phyloP scores from a whole-genome alignment of 2,797 vertebrate species.

The Stomatorhinus walkeri region DNA sequence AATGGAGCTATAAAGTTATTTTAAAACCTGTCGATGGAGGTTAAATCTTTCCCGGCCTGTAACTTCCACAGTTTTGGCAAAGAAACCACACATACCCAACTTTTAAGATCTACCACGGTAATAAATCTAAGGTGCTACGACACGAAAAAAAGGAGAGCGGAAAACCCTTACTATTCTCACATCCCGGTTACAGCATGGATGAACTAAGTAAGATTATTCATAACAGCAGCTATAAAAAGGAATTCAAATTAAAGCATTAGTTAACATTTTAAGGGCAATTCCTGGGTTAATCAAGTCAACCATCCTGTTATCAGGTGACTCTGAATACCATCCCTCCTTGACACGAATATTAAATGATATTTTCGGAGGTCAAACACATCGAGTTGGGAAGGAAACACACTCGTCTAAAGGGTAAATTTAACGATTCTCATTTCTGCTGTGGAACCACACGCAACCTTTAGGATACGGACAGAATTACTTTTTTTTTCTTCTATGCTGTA shows the following conservation, averaged over 20 bases:
- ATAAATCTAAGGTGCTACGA: background rate
- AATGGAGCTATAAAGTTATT: conserved; percentile 26
- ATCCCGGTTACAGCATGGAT: background rate
- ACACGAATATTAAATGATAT: background rate
- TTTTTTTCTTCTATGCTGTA: too few species aligned
- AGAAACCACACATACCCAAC: background rate
- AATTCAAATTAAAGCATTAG: conserved; percentile 4
- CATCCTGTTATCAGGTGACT: background rate
- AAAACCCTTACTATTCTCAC: background rate
- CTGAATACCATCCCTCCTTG: background rate
- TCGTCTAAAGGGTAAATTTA: background rate
- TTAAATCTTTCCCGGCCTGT: background rate
- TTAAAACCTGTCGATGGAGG: conserved; percentile 11
- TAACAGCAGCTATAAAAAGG: background rate
- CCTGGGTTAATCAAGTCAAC: background rate
- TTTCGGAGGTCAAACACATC: conserved; percentile 6
- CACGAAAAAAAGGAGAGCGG: background rate
- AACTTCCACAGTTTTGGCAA: background rate
- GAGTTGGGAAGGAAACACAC: background rate
- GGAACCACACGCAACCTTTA: background rate
- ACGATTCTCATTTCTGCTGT: background rate
- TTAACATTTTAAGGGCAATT: background rate
- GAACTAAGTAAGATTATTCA: background rate
- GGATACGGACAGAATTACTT: background rate
- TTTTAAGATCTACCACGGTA: background rate